Base-by-base conservation (phyloP, 2,888 invertebrate species). In the Xestia c-nigrum region DNA sequence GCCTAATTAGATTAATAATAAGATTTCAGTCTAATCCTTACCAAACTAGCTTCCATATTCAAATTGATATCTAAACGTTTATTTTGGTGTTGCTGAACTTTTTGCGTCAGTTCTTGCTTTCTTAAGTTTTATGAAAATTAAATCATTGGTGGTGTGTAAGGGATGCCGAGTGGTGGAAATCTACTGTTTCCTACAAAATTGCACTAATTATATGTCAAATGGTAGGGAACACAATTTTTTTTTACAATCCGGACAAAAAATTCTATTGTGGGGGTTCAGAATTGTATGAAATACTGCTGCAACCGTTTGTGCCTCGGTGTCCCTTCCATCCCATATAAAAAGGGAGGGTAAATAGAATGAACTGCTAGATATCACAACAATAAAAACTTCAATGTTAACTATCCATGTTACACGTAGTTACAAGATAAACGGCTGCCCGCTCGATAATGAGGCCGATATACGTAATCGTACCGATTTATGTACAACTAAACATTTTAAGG, bases 401-500 rank as follows among this genome's bases (percentile, higher is more conserved):
- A 47, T 78, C 63, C 61, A 12, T 67, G 57, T 64, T 78, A 76
- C 70, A 72, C 52, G 52, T 74, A 80, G 52, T 74, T 78, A 81
- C 59, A 66, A 88, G 85, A 85, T 76, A 89, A 87, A 89, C 59
- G 61, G 59, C 67, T 76, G 76, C 74, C 55, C 67, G 68, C 72
- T 67, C 81, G 79, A 88, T 89, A 90, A 90, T 88, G 89, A 89
- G 83, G 83, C 85, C 88, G 87, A 90, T 90, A 89, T 81, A 88
- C 84, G 88, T 92, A 91, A 92, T 90, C 89, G 89, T 89, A 91
- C 88, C 91, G 90, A 92, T 94, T 93, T 92, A 93, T 92, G 93
- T 89, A 89, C 88, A 86, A 89, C 85, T 86, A 83, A 86, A 90
- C 92, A 93, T 93, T 94, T 94, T 94, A 93, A 94, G 93, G 93